Percentiles rank a stretch among this genome's conserved stretches.
Evolutionary conservation across 64 coral and sea anemone genomes (phyloP).

Genomic region (Dendronephthya gigantea): DNA sequence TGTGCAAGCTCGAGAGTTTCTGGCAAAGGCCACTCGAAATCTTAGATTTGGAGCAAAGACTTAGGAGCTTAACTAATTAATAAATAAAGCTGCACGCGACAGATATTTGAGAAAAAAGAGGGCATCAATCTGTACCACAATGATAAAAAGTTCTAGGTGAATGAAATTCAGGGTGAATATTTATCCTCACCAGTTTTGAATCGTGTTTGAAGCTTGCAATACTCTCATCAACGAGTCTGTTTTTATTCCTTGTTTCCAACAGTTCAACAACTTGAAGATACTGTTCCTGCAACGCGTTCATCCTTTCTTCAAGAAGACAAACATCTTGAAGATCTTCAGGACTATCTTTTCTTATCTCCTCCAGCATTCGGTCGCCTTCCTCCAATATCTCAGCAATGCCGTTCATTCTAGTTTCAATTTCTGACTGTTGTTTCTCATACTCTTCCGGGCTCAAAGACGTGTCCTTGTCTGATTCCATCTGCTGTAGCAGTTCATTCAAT

Average conservation of each 20-base stretch:
- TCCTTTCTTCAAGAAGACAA: conserved; percentile 18
- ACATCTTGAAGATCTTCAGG: background rate
- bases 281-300: conserved; percentile 35
- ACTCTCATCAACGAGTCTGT: background rate
- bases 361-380: conserved; percentile 12
- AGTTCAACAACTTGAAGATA: conserved; percentile 48
- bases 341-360: background rate
- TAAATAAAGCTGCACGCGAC: no score
- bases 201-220: background rate
- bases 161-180: background rate
- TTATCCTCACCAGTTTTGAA: background rate
- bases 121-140: background rate
- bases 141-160: background rate
- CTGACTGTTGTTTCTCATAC: conserved; percentile 44
- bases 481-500: conserved; percentile 56
- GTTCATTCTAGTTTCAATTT: conserved; percentile 35
- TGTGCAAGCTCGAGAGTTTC: no score
- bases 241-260: conserved; percentile 59
- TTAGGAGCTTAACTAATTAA: no score
- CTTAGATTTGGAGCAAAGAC: no score
- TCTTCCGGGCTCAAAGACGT: conserved; percentile 40
- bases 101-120: no score
- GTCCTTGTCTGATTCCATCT: background rate
- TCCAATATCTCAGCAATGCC: conserved; percentile 41
- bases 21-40: no score